These are phyloP conservation scores for Trissolcus brochymenae DNA, from an alignment of 2,888 invertebrate genomes.

Conservation along the genomic window DNA sequence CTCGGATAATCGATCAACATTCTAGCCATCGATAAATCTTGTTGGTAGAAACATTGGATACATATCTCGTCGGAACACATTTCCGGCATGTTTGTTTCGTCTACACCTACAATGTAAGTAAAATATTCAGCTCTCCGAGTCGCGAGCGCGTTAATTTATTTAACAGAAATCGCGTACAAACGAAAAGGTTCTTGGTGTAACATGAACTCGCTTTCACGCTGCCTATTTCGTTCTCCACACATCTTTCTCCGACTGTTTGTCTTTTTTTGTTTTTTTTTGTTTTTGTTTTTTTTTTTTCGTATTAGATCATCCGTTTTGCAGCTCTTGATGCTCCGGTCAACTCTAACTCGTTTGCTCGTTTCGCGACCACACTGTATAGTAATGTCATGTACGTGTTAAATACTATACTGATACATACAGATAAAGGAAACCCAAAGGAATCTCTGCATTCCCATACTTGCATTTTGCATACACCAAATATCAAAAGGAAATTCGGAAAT, in stretches of 20 bases:
- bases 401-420: slow-evolving; percentile 25
- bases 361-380: slow-evolving; percentile 35
- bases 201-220: slow-evolving; percentile 26
- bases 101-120: slow-evolving; percentile 44
- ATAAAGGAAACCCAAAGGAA: slow-evolving; percentile 11
- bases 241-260: background rate
- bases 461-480: slow-evolving; percentile 23
- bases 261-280: too few species aligned
- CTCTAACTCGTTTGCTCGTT: slow-evolving; percentile 51
- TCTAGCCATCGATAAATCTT: slow-evolving; percentile 1
- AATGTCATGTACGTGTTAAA: slow-evolving; percentile 49
- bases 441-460: background rate
- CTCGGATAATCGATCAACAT: slow-evolving; percentile 31
- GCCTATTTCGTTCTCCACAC: slow-evolving; percentile 1
- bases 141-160: slow-evolving; percentile 37
- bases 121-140: slow-evolving; percentile 37
- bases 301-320: slow-evolving; percentile 40
- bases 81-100: slow-evolving; percentile 45
- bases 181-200: slow-evolving; percentile 33
- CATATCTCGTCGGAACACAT: slow-evolving; percentile 30
- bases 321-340: slow-evolving; percentile 24
- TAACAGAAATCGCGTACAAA: slow-evolving; percentile 23
- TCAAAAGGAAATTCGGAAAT: slow-evolving; percentile 19
- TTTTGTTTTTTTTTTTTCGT: slow-evolving; percentile 28
- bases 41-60: slow-evolving; percentile 25